phyloP scores from a whole-genome alignment of 2,113 vertebrate species.

The Vicugna pacos region DNA sequence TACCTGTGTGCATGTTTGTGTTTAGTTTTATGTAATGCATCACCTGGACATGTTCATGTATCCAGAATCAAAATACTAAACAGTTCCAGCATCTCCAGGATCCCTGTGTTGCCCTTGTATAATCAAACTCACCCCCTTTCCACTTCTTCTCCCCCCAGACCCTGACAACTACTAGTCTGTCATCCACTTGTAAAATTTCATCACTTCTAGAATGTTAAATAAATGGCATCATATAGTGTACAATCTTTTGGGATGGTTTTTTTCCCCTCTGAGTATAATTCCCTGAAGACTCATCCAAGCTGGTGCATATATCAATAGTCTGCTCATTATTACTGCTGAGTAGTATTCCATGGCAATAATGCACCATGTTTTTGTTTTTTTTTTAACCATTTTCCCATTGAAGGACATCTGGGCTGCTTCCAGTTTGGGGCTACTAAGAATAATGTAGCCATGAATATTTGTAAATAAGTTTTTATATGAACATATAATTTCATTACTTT shows the following conservation, averaged over 20 bases:
- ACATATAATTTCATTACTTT: background rate
- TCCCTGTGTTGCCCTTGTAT: background rate
- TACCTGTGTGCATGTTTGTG: background rate
- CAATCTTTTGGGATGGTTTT: background rate
- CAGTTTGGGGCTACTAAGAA: background rate
- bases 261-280: background rate
- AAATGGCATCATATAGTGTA: background rate
- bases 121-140: background rate
- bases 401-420: background rate
- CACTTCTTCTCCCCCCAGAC: rapidly evolving
- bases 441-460: background rate
- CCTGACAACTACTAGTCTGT: background rate
- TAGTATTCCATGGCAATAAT: background rate
- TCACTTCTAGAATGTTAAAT: background rate
- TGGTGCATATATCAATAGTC: background rate
- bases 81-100: rapidly evolving
- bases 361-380: background rate
- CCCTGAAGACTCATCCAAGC: background rate
- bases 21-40: background rate
- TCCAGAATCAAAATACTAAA: background rate
- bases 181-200: background rate
- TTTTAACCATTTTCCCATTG: background rate
- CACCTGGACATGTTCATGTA: rapidly evolving
- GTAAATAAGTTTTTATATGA: background rate
- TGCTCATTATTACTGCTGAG: background rate